Percentiles rank a stretch among this genome's conserved stretches.
phyloP scores from a whole-genome alignment of 2,797 vertebrate species.

The Sciurus carolinensis region DNA sequence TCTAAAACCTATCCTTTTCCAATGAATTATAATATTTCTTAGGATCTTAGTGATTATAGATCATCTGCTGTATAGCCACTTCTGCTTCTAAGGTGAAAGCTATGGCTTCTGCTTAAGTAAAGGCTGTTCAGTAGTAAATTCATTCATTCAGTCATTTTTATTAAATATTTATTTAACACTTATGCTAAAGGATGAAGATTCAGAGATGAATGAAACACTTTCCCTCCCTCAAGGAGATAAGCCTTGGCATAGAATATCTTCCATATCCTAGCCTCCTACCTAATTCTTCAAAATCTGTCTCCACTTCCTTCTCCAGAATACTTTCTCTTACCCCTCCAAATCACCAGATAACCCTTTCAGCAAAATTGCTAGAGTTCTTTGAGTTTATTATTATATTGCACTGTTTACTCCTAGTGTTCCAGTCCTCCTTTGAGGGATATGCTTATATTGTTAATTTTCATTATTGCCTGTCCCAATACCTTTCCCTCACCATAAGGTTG shows the following conservation, averaged over 20 bases:
- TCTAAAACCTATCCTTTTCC: constrained; percentile 48
- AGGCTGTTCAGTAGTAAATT: constrained; percentile 23
- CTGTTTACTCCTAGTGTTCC: background rate
- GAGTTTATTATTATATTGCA: constrained; percentile 7
- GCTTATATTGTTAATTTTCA: constrained; percentile 42
- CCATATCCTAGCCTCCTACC: constrained; percentile 7
- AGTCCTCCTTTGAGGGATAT: background rate
- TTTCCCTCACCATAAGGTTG: background rate
- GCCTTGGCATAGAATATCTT: constrained; percentile 51
- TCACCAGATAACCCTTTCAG: background rate
- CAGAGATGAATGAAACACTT: background rate
- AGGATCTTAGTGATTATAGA: constrained; percentile 22
- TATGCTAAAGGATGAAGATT: constrained; percentile 21
- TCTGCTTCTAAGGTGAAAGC: constrained; percentile 32
- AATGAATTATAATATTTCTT: background rate
- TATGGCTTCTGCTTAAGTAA: constrained; percentile 60
- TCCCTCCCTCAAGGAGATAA: background rate
- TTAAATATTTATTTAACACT: constrained; percentile 44
- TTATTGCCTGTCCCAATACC: background rate
- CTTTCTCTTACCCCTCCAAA: background rate
- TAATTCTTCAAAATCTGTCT: constrained; percentile 34
- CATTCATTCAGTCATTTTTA: constrained; percentile 49
- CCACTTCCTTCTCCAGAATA: background rate
- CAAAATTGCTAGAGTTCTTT: constrained; percentile 34
- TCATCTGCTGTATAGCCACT: background rate